Evolutionary conservation across 2,888 invertebrate genomes (phyloP), one percentile per base, ranked within the genome.

Genomic region (Deladenus siricidicola): DNA sequence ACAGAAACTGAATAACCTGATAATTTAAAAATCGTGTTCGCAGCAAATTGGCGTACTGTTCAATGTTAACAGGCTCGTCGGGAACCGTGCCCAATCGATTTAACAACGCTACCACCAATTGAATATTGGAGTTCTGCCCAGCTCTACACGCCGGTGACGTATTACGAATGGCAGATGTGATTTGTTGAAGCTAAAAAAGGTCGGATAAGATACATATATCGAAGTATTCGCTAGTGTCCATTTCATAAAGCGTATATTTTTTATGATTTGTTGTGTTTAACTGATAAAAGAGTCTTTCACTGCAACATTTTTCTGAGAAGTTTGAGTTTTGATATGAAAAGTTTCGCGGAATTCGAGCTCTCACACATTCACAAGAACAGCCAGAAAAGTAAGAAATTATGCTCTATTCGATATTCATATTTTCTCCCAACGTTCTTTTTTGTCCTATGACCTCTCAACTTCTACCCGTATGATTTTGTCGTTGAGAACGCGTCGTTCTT

Each of bases 11-110:
- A 55, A 61, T 43, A 3, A 75, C 76, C 66, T 75, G 76, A 68
- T 73, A 77, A 53, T 77, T 73, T 54, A 71, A 72, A 62, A 71
- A 75, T 43, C 67, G 60, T 23, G 73, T 51, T 45, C 76, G 71
- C 45, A 39, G 34, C 39, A 34, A n/a, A 58, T 77, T 77, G 17
- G 76, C 74, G 56, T 77, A 77, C 61, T 73, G 76, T 54, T 77
- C 76, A 45, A 77, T 73, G 53, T 73, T 72, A 6, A 72, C 68
- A 1, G 74, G 64, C 10, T 34, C 53, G 2, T 39, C 64, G 0
- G 75, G 72, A 26, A 71, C 53, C 23, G 62, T 66, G 47, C 75
- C 76, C 29, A 77, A 73, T 55, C 74, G 74, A 21, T 70, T 71
- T 17, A 70, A 54, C 28, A 71, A 48, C n/a, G 75, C 74, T 24